Conservation (phyloP, 2,888 invertebrate genomes). For the Cephus runcator region DNA sequence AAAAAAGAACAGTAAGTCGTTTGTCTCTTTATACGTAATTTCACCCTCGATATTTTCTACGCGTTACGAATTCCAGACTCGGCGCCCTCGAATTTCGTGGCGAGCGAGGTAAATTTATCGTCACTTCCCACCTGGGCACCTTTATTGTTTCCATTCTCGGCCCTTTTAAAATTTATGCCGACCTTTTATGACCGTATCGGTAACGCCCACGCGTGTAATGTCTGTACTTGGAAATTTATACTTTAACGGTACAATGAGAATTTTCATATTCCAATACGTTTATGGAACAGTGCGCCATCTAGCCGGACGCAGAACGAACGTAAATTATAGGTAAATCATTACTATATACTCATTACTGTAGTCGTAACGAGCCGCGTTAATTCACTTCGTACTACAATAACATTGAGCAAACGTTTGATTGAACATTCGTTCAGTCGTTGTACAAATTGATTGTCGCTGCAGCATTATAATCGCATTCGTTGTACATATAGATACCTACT, state of each 20-base stretch:
- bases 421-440: background rate
- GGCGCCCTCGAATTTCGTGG: background rate
- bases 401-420: background rate
- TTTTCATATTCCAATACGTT: background rate
- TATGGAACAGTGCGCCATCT: background rate
- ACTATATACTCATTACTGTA: background rate
- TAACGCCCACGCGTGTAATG: conserved; percentile 18
- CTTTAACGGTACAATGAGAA: conserved; percentile 11
- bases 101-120: conserved; percentile 13
- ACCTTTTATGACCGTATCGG: conserved; percentile 14
- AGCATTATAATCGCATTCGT: too few relatives aligned
- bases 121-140: conserved; percentile 20
- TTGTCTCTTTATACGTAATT: background rate
- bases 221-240: conserved; percentile 19
- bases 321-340: background rate
- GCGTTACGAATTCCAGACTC: background rate
- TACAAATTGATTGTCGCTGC: too few relatives aligned
- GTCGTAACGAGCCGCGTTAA: background rate
- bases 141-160: conserved; percentile 14
- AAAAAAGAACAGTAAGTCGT: background rate
- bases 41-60: background rate
- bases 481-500: too few relatives aligned
- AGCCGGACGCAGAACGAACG: background rate
- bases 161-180: conserved; percentile 9
- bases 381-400: background rate